Evolutionary conservation across 1,140 invertebrate species (phyloP), one percentile per base, ranked within the genome.

Genomic region (Scaptomyza graminum): DNA sequence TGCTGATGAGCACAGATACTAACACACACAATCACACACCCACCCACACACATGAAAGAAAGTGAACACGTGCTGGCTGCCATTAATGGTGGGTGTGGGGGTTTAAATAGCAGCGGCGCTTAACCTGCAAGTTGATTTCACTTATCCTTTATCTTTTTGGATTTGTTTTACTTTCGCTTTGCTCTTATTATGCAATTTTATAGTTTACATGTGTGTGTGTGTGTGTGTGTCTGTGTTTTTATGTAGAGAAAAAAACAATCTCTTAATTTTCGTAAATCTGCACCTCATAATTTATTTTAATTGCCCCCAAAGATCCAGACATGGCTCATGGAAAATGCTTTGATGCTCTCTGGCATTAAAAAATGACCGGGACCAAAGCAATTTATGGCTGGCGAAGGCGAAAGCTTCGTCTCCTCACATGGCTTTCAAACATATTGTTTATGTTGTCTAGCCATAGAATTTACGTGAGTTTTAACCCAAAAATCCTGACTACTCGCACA

Each of bases 251-350:
- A 69, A 82, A 87, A 87, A 85, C 82, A 85, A 88, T 88, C 87
- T 84, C 83, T 90, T 90, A 90, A 90, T 90, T 90, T 90, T 89
- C 88, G 84, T 81, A 84, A 90, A 90, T 90, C 85, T 90, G 84
- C 88, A 90, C 88, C 81, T 90, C 88, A 90, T 90, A 90, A 90
- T 90, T 90, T 90, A 90, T 90, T 90, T 90, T 90, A 90, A 90
- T 90, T 90, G 88, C 88, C 83, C 46, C 65, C 63, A 68, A 85
- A 80, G 81, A 84, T 69, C 70, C 51, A 80, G 76, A 68, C 47
- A 28, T n/a, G 34, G 44, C 54, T 44, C 12, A 43, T 22, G 41
- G 39, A 44, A 49, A 50, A 37, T 13, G 31, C 62, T 76, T 63
- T 60, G 68, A 65, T 65, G 61, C 56, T 34, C 31, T 8, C 31